Evolutionary conservation across 2,113 vertebrate species (phyloP).

Genomic region (Drymodes brunneopygia): DNA sequence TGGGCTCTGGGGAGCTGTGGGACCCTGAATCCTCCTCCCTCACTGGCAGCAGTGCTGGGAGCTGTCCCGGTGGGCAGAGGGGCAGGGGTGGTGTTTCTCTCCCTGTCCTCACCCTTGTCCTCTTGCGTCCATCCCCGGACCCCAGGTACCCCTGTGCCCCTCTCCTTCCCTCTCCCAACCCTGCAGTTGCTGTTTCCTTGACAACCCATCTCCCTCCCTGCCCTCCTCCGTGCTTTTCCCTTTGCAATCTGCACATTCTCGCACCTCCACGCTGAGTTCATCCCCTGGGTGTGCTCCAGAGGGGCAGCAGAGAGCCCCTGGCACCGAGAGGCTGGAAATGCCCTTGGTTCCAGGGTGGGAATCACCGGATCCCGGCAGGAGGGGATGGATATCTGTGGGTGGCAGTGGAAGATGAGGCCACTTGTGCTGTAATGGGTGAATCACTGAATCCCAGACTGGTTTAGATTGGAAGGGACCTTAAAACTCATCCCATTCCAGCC

Average conservation of each 20-base stretch:
- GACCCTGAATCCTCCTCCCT: accelerated
- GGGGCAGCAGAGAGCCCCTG: not conserved
- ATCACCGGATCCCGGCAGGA: not conserved
- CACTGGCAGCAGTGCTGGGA: accelerated
- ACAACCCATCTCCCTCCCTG: not conserved
- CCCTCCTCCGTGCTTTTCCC: not conserved
- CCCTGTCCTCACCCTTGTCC: not conserved
- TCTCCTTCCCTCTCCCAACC: not conserved
- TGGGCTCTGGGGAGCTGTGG: not conserved
- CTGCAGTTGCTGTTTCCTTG: not conserved
- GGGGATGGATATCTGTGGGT: not conserved
- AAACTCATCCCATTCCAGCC: too few species aligned
- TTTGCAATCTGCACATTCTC: not conserved
- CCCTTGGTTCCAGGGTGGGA: not conserved
- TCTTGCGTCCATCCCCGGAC: accelerated
- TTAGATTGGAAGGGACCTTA: too few species aligned
- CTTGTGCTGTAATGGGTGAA: too few species aligned
- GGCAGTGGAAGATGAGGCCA: accelerated
- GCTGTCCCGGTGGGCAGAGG: not conserved
- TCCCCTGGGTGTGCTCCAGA: not conserved
- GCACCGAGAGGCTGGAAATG: accelerated
- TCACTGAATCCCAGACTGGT: too few species aligned
- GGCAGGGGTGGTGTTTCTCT: not conserved
- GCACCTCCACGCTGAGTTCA: not conserved
- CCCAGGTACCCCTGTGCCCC: not conserved